phyloP scores from a whole-genome alignment of 1,140 invertebrate species.

The Drosophila repletoides region DNA sequence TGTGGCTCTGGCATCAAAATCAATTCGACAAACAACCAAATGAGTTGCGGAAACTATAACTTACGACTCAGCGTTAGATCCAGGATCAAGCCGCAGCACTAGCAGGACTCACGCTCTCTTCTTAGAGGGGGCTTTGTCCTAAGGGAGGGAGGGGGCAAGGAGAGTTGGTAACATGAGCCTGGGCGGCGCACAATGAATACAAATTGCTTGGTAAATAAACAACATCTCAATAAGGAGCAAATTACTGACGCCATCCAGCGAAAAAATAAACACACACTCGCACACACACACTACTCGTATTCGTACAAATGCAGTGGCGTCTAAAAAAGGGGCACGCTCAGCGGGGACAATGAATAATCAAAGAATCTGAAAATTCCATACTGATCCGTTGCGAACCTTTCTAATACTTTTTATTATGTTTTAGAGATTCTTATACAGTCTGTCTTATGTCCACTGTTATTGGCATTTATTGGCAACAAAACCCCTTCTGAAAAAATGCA shows the following conservation, averaged over 20 bases:
- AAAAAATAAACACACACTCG: constrained; percentile 73
- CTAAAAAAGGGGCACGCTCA: too few species aligned
- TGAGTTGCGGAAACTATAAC: constrained; percentile 81
- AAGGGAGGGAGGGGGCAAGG: neutral
- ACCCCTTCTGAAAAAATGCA: too few species aligned
- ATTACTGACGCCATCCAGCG: constrained; percentile 75
- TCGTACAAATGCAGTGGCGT: too few species aligned
- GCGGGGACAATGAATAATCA: too few species aligned
- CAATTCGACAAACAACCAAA: constrained; percentile 76
- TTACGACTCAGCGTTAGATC: constrained; percentile 42
- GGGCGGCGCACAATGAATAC: constrained; percentile 73
- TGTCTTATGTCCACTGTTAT: too few species aligned
- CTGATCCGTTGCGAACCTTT: too few species aligned
- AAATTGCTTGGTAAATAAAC: constrained; percentile 81
- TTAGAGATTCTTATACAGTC: too few species aligned
- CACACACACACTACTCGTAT: constrained; percentile 30
- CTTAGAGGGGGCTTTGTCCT: too few species aligned
- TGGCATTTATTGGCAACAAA: too few species aligned
- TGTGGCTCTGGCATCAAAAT: constrained; percentile 77
- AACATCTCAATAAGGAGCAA: constrained; percentile 81
- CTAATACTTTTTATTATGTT: too few species aligned
- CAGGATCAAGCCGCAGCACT: constrained; percentile 8
- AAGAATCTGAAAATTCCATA: too few species aligned
- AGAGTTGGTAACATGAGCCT: constrained; percentile 37
- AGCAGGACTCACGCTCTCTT: neutral